A percentile compares a stretch with the other conserved stretches of the same genome.
These are phyloP conservation scores for Aurelia sp. DNA, from an alignment of 30 jellyfish, hydroid and myxozoan species.

Conservation along the genomic window DNA sequence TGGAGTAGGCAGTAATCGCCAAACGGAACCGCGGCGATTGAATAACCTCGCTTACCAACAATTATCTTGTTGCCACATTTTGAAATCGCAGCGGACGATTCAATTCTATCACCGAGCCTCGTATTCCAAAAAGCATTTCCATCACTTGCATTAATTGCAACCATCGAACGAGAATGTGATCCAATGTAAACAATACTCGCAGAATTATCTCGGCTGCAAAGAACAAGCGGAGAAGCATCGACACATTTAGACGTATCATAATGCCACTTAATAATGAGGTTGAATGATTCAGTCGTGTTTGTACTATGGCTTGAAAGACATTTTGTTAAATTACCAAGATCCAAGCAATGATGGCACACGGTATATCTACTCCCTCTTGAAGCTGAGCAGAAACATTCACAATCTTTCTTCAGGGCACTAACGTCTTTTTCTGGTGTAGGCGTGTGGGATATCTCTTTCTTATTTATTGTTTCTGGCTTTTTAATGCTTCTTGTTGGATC, in stretches of 20 bases:
- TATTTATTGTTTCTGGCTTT: too few species aligned
- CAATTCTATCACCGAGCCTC: slow-evolving; percentile 80
- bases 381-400: slow-evolving; percentile 33
- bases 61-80: slow-evolving; percentile 62
- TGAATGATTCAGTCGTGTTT: background rate
- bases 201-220: slow-evolving; percentile 46
- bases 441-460: too few species aligned
- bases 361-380: slow-evolving; percentile 36
- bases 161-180: slow-evolving; percentile 77
- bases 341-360: slow-evolving; percentile 20
- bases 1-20: background rate
- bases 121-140: slow-evolving; percentile 79
- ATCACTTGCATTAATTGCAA: slow-evolving; percentile 38
- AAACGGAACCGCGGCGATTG: background rate
- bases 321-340: background rate
- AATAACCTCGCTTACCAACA: slow-evolving; percentile 76
- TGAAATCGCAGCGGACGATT: slow-evolving; percentile 86
- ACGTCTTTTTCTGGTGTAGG: too few species aligned
- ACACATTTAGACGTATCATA: slow-evolving; percentile 70
- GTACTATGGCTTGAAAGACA: background rate
- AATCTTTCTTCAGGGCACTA: too few species aligned
- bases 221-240: slow-evolving; percentile 94
- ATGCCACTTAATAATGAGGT: slow-evolving; percentile 17
- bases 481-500: too few species aligned
- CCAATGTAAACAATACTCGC: slow-evolving; percentile 81